A percentile compares a stretch with the other conserved stretches of the same genome.
phyloP scores from a whole-genome alignment of 2,888 invertebrate species.

The Cheilosia soror region DNA sequence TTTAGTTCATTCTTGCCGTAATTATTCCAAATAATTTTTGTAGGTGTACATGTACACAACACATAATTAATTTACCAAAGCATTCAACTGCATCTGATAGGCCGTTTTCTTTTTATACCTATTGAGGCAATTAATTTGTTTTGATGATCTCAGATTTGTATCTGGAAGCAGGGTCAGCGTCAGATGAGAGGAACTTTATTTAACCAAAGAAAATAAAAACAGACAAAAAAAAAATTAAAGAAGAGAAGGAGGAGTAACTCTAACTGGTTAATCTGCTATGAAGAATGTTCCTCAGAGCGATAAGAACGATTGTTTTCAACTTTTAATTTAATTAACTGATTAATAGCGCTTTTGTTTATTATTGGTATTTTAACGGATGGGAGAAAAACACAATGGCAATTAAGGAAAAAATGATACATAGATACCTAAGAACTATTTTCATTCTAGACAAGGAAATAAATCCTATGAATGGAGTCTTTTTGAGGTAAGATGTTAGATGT shows the following conservation, averaged over 20 bases:
- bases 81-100: not conserved
- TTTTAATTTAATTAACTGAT: conserved; percentile 40
- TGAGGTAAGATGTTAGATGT: too few relatives aligned
- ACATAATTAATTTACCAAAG: too few relatives aligned
- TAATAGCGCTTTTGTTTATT: conserved; percentile 11
- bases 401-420: not conserved
- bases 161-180: conserved; percentile 13
- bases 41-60: too few relatives aligned
- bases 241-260: not conserved
- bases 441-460: too few relatives aligned
- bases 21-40: too few relatives aligned
- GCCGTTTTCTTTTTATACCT: not conserved
- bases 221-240: conserved; percentile 2
- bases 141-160: conserved; percentile 47
- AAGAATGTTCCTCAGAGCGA: not conserved
- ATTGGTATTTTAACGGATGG: conserved; percentile 1
- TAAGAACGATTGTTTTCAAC: conserved; percentile 21
- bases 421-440: too few relatives aligned
- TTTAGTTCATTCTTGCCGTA: too few relatives aligned
- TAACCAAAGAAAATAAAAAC: too few relatives aligned
- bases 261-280: conserved; percentile 6
- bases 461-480: too few relatives aligned
- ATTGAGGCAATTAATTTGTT: conserved; percentile 31
- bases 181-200: conserved; percentile 13
- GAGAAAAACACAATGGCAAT: not conserved